phyloP scores from a whole-genome alignment of 2,113 vertebrate genomes.

The Turnix velox region DNA sequence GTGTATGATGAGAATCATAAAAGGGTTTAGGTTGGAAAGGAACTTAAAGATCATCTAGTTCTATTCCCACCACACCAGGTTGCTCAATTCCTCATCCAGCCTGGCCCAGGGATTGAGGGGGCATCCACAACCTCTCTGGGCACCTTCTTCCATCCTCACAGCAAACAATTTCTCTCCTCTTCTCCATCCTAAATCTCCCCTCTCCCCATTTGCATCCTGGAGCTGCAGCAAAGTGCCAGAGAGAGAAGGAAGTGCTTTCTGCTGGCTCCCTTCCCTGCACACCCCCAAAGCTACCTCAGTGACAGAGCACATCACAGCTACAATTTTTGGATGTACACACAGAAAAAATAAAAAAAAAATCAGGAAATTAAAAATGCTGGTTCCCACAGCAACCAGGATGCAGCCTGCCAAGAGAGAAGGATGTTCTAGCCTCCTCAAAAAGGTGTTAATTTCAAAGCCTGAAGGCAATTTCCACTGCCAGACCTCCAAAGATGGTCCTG shows the following conservation, averaged over 20 bases:
- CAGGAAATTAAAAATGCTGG: conserved; percentile 48
- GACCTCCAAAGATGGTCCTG: neutral
- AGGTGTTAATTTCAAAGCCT: conserved; percentile 40
- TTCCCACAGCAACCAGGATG: conserved; percentile 61
- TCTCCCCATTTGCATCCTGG: too few relatives aligned
- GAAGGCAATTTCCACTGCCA: neutral
- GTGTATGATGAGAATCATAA: neutral
- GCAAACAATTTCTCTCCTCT: too few relatives aligned
- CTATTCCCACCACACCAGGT: too few relatives aligned
- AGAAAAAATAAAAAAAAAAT: too few relatives aligned
- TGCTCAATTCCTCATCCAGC: too few relatives aligned
- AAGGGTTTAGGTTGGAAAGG: too few relatives aligned
- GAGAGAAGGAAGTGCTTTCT: neutral
- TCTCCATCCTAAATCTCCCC: too few relatives aligned
- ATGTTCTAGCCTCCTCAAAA: conserved; percentile 13
- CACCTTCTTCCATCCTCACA: too few relatives aligned
- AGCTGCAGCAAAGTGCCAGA: neutral
- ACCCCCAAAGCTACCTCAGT: neutral
- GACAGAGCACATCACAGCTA: conserved; percentile 17
- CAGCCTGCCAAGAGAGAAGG: conserved; percentile 33
- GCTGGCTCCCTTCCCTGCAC: neutral
- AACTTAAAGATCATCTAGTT: too few relatives aligned
- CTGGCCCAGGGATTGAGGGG: too few relatives aligned
- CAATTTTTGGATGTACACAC: conserved; percentile 20
- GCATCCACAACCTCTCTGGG: too few relatives aligned